phyloP scores from a whole-genome alignment of 2,797 vertebrate genomes.

The Halcyon leucocephala region DNA sequence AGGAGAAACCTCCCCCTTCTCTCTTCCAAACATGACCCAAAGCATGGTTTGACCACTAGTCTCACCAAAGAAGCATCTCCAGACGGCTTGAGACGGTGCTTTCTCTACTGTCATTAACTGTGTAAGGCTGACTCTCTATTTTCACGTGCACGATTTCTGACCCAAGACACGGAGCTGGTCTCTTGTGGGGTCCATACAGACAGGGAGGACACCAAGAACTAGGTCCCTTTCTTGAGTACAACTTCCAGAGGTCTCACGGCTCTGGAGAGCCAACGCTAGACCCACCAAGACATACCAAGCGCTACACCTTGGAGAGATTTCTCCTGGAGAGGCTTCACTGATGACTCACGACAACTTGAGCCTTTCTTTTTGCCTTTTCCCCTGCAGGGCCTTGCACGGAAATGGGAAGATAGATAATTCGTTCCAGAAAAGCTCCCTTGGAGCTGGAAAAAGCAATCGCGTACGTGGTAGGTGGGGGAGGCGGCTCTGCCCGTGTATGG shows the following conservation, averaged over 20 bases:
- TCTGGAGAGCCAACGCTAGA: not conserved
- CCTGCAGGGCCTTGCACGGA: not conserved
- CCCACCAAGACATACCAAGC: not conserved
- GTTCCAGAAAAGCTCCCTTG: not conserved
- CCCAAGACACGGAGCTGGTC: not conserved
- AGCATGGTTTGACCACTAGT: rapidly evolving
- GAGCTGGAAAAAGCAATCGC: slow-evolving; percentile 21
- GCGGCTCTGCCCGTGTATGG: not conserved
- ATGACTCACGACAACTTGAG: not conserved
- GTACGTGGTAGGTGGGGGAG: not conserved
- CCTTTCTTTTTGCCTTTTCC: not conserved
- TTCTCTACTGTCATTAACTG: not conserved
- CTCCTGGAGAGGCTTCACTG: not conserved
- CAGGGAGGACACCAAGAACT: not conserved
- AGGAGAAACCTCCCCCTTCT: not conserved
- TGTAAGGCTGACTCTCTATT: not conserved
- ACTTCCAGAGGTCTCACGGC: not conserved
- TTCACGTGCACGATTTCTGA: rapidly evolving
- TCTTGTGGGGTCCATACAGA: not conserved
- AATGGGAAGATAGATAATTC: not conserved
- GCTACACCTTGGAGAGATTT: not conserved
- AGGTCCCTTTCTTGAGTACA: not conserved
- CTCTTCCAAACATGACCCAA: not conserved
- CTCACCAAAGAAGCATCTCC: not conserved
- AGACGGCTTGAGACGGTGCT: not conserved